These are phyloP conservation scores for Orycteropus afer DNA, from an alignment of 2,113 vertebrate genomes.

Conservation along the genomic window DNA sequence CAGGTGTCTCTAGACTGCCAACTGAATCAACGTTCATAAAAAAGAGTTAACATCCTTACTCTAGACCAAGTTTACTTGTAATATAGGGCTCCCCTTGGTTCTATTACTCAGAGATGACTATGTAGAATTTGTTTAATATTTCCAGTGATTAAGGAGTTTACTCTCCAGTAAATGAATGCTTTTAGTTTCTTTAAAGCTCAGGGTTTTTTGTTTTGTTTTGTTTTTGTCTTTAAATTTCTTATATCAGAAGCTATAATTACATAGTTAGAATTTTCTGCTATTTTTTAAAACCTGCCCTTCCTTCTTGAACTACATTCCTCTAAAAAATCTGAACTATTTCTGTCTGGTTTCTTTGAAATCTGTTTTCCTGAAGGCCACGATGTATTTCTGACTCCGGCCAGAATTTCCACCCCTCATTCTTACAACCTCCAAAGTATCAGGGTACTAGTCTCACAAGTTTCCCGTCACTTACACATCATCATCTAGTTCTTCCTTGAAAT, in stretches of 20 bases:
- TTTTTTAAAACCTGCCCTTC: neutral
- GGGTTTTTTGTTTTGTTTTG: no score
- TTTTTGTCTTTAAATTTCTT: neutral
- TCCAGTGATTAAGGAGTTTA: neutral
- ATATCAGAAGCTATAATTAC: neutral
- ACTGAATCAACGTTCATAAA: neutral
- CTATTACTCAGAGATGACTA: neutral
- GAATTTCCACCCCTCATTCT: neutral
- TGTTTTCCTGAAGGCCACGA: conserved; percentile 32
- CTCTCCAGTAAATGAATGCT: conserved; percentile 6
- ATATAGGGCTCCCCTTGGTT: neutral
- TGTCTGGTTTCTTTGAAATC: conserved; percentile 50
- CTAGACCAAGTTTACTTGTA: neutral
- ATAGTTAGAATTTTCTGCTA: neutral
- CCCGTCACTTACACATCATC: neutral
- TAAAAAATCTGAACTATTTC: conserved; percentile 48
- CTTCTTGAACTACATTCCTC: neutral
- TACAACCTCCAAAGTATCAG: neutral
- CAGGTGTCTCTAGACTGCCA: neutral
- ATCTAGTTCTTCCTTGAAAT: conserved; percentile 55
- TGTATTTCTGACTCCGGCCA: conserved; percentile 26
- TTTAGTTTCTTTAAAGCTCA: conserved; percentile 26
- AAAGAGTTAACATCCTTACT: neutral
- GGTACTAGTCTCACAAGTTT: neutral
- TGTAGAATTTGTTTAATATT: neutral